Evolutionary conservation across 2,888 invertebrate genomes (phyloP), one percentile per base, ranked within the genome.

Genomic region (Gymnosoma rotundatum): DNA sequence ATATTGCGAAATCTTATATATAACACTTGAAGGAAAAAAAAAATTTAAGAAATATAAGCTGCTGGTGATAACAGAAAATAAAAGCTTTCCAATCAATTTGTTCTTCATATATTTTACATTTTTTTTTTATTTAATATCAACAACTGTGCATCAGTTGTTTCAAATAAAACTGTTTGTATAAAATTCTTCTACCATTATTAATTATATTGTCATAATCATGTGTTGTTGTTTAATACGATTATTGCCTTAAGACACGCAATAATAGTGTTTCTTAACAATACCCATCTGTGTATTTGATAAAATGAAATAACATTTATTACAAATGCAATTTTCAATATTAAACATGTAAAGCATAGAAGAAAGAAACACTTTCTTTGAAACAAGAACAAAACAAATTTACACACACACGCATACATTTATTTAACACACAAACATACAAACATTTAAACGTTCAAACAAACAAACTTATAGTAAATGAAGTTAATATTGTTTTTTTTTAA

Each of bases 171-270:
- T 48, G 45, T 52, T 48, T 75, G 18, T 72, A 72, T 60, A 42
- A 25, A 52, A n/a, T 73, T 38, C 14, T 69, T 75, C n/a, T 45
- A 12, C 21, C 63, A 45, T 73, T 78, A 67, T 83, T 83, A 83
- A 83, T 83, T 83, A 83, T 83, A 80, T 73, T 80, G 83, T 83
- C 80, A 80, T 83, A 83, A 83, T 83, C 80, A 83, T 73, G 69
- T 83, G 83, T 73, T 80, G 80, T 80, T 63, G 38, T 56, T 50
- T 58, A 25, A 75, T 60, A 73, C 76, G 72, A 58, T 76, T 67
- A 83, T 80, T 80, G 73, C 76, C 67, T 52, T 58, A 50, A 64
- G 76, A 64, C 80, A 83, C 73, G 80, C 83, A 80, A 83, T 80
- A 73, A 80, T 69, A 56, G 67, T 56, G 38, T 63, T 38, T 76